phyloP scores from a whole-genome alignment of 1,140 invertebrate genomes.

The Drosophila bocki region DNA sequence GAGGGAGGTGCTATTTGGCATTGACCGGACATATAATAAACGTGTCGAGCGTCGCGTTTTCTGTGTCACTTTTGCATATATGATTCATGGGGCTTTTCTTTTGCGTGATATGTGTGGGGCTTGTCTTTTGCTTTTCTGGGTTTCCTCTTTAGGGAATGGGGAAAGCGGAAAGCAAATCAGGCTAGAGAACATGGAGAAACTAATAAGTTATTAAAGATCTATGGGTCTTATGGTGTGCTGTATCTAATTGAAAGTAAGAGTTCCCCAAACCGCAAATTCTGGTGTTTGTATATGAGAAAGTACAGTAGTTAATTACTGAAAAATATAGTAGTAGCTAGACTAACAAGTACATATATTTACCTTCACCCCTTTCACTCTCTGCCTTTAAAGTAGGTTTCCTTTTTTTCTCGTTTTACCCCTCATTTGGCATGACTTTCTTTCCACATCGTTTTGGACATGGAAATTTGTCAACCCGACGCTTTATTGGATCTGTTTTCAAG shows the following conservation, averaged over 20 bases:
- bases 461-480: slow-evolving; percentile 72
- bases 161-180: no score
- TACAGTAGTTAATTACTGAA: neutral
- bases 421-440: slow-evolving; percentile 64
- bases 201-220: neutral
- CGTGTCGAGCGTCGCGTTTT: slow-evolving; percentile 46
- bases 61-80: slow-evolving; percentile 68
- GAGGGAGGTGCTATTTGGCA: slow-evolving; percentile 15
- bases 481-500: slow-evolving; percentile 20
- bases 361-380: slow-evolving; percentile 10
- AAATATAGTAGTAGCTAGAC: neutral
- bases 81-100: slow-evolving; percentile 73
- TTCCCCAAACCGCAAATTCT: neutral
- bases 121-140: slow-evolving; percentile 19
- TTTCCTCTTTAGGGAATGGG: slow-evolving; percentile 13
- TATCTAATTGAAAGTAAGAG: slow-evolving; percentile 3
- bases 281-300: neutral
- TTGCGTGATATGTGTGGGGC: slow-evolving; percentile 34
- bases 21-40: slow-evolving; percentile 40
- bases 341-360: neutral
- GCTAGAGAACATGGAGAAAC: neutral
- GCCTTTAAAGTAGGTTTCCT: slow-evolving; percentile 18
- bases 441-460: slow-evolving; percentile 51
- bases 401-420: slow-evolving; percentile 8
- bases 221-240: neutral